Percentiles rank a stretch among this genome's conserved stretches.
Conservation (phyloP, 2,113 vertebrate genomes). For the Emydura subglobosa region DNA sequence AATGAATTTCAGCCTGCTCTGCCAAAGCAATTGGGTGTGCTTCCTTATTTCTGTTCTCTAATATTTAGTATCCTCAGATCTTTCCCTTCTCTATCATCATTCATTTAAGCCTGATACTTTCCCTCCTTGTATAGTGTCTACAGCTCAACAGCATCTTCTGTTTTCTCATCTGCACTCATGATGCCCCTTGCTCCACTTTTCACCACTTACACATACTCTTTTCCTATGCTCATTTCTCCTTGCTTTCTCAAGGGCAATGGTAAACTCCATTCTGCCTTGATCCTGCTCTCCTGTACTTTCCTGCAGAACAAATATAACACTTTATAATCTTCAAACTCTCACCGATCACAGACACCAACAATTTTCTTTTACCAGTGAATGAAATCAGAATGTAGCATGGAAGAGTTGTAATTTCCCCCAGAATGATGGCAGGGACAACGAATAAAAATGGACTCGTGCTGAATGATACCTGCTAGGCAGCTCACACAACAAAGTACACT, state of each 20-base stretch:
- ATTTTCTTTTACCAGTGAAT: background rate
- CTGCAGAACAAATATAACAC: background rate
- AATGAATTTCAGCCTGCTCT: slow-evolving; percentile 57
- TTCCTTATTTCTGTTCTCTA: slow-evolving; percentile 47
- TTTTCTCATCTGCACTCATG: background rate
- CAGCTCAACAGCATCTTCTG: background rate
- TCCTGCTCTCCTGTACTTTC: background rate
- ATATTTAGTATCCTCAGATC: slow-evolving; percentile 34
- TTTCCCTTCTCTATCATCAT: slow-evolving; percentile 36
- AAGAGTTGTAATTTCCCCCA: background rate
- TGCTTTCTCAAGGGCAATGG: background rate
- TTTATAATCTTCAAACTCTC: background rate
- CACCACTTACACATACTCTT: background rate
- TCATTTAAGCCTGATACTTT: slow-evolving; percentile 24
- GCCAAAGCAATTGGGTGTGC: slow-evolving; percentile 46
- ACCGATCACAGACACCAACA: background rate
- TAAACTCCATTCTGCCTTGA: background rate
- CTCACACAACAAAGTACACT: slow-evolving; percentile 10
- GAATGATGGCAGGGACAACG: background rate
- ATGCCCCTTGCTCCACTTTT: background rate
- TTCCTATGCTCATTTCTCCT: background rate
- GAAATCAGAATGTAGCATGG: background rate
- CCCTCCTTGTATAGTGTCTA: background rate
- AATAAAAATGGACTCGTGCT: background rate
- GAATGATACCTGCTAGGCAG: background rate